Evolutionary conservation across 37 sponge, comb jelly and placozoan species (phyloP).

Genomic region (Bolinopsis microptera): DNA sequence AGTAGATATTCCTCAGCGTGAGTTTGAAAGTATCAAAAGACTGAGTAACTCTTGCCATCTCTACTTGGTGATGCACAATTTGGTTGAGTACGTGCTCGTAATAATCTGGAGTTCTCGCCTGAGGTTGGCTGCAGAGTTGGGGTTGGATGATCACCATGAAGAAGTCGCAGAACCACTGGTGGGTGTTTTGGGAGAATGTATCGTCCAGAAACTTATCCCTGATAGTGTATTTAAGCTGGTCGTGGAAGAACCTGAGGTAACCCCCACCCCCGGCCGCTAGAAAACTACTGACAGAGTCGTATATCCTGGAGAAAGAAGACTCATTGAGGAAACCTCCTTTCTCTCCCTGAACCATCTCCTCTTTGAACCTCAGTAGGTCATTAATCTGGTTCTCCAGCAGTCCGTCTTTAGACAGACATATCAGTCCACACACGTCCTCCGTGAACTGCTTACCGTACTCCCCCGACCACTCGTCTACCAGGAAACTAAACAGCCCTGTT

Average conservation of each 20-base stretch:
- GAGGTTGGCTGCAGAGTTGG: neutral
- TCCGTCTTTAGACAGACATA: slow-evolving; percentile 31
- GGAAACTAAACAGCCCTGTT: slow-evolving; percentile 14
- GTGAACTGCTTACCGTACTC: slow-evolving; percentile 56
- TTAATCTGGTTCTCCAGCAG: slow-evolving; percentile 57
- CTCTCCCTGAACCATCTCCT: slow-evolving; percentile 9
- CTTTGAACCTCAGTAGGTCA: slow-evolving; percentile 43
- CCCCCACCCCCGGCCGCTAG: slow-evolving; percentile 57
- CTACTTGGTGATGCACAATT: neutral
- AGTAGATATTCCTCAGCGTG: slow-evolving; percentile 46
- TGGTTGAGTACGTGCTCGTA: slow-evolving; percentile 39
- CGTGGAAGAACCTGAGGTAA: slow-evolving; percentile 60
- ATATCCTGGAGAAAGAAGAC: slow-evolving; percentile 21
- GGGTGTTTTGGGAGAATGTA: neutral
- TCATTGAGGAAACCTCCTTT: slow-evolving; percentile 29
- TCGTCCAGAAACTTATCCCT: slow-evolving; percentile 6
- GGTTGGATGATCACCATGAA: slow-evolving; percentile 41
- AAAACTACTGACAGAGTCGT: slow-evolving; percentile 17
- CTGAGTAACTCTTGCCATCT: neutral
- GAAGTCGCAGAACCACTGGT: slow-evolving; percentile 11
- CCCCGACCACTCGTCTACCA: slow-evolving; percentile 42
- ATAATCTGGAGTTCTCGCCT: neutral
- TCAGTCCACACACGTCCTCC: slow-evolving; percentile 40
- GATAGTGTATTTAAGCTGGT: slow-evolving; percentile 51
- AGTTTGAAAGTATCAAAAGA: neutral